Conservation (phyloP, 1,140 invertebrate genomes). For the Sinonovacula constricta region DNA sequence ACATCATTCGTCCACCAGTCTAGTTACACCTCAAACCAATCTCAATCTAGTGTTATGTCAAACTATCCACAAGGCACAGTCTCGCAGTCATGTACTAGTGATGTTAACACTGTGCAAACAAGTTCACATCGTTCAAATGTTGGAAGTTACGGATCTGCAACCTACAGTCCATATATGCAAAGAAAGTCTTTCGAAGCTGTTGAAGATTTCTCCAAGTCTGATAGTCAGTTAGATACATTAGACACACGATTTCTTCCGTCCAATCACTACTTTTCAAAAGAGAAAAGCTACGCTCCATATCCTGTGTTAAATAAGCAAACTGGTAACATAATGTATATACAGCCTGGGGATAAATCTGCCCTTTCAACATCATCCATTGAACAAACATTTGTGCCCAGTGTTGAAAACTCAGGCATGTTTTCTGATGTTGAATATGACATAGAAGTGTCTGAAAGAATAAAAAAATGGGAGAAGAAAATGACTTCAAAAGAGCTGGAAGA, state of each 20-base stretch:
- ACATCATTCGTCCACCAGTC: not conserved
- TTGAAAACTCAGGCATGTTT: constrained; percentile 70
- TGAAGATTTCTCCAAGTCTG: constrained; percentile 72
- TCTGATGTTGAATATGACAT: constrained; percentile 76
- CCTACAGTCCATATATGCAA: constrained; percentile 59
- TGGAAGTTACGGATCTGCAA: constrained; percentile 32
- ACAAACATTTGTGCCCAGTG: too few relatives aligned
- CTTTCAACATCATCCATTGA: not conserved
- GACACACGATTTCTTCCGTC: constrained; percentile 3
- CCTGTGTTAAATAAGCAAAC: constrained; percentile 47
- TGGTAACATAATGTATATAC: constrained; percentile 29
- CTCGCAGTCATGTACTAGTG: not conserved
- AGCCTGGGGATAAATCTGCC: constrained; percentile 18
- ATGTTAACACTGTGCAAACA: not conserved
- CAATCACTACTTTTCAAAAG: constrained; percentile 21
- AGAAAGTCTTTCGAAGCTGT: constrained; percentile 53
- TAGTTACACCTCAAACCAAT: not conserved
- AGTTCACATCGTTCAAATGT: not conserved
- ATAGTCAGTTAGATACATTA: constrained; percentile 64
- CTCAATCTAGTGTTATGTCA: not conserved
- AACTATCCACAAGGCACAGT: not conserved
- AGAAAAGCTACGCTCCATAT: constrained; percentile 49
- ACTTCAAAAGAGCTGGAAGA: constrained; percentile 48
- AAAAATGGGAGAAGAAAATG: constrained; percentile 72
- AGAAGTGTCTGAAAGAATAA: constrained; percentile 72